Conservation (phyloP, 1,140 invertebrate genomes). For the Drosophila kikkawai region DNA sequence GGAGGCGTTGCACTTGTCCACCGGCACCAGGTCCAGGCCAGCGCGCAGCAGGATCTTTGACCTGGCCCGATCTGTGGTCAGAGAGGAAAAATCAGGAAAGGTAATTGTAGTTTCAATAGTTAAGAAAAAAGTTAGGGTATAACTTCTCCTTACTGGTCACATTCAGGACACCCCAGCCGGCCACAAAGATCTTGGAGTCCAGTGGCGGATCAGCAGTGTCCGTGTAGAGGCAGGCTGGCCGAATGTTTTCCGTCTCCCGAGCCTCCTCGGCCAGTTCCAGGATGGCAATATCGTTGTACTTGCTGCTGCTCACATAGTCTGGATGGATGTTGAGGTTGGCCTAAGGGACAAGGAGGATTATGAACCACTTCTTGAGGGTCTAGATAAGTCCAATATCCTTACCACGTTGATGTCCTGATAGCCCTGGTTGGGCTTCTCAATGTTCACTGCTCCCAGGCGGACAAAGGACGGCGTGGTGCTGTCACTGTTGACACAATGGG, state of each 20-base stretch:
- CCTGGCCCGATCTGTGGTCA: constrained; percentile 29
- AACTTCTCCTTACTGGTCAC: constrained; percentile 50
- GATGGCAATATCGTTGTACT: constrained; percentile 79
- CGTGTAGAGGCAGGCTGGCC: constrained; percentile 69
- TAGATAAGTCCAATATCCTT: neutral
- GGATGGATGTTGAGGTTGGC: constrained; percentile 52
- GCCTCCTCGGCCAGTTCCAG: constrained; percentile 59
- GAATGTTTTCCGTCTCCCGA: constrained; percentile 12
- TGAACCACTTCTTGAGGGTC: no score
- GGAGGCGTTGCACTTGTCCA: constrained; percentile 50
- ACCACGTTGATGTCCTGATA: constrained; percentile 62
- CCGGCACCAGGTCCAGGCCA: constrained; percentile 46
- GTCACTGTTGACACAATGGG: constrained; percentile 89
- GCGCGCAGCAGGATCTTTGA: constrained; percentile 73
- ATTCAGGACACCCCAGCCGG: constrained; percentile 75
- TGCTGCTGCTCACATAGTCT: constrained; percentile 57
- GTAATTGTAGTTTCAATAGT: neutral
- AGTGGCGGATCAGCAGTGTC: constrained; percentile 42
- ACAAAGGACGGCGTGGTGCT: constrained; percentile 46
- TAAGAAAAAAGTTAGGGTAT: neutral
- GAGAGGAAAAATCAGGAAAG: neutral
- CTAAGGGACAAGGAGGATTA: constrained; percentile 2
- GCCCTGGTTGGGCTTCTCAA: constrained; percentile 4
- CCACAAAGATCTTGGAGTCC: constrained; percentile 43
- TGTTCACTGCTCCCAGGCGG: constrained; percentile 66